Base-by-base conservation (phyloP, 1,140 invertebrate species). In the Drosophila busckii region DNA sequence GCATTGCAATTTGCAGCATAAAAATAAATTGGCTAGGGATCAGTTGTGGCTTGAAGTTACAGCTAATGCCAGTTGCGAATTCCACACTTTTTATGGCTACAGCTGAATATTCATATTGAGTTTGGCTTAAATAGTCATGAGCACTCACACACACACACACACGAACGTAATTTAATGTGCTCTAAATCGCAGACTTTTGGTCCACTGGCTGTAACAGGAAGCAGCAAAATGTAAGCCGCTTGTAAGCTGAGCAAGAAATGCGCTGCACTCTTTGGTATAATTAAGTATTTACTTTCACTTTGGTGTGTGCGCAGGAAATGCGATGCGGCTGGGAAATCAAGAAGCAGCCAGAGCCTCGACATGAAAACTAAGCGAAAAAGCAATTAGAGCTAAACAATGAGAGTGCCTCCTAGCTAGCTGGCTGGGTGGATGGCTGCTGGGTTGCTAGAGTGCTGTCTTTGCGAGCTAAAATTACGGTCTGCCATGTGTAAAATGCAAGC, bases 211-310 rank as follows among this genome's bases (percentile, higher is more conserved):
- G 7, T 28, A 23, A 32, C 37, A 29, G 49, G 16, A 67, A 68
- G 68, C 61, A 68, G n/a, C 52, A 54, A 29, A 63, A 54, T 73
- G 70, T 75, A 69, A 75, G 63, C 69, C 53, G 64, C 46, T 75
- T 73, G 70, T 49, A 75, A 75, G 64, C 46, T 41, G 48, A 64
- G 52, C 41, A 65, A 63, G 64, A 65, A 62, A 50, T 70, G 50
- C 31, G 29, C 23, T 31, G 34, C 40, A 32, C 59, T 44, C 17
- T 63, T 50, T 41, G 44, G 50, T 62, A 66, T 78, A 78, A 78
- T 78, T 80, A 78, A 78, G 71, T 76, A 76, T 76, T 76, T 76
- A 80, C 71, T 76, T 75, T 76, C 70, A 65, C 54, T 56, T 64
- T 41, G 53, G 32, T 50, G 15, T 46, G 26, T 41, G 29, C 29